Evolutionary conservation across 2,888 invertebrate species (phyloP).

Genomic region (Cantharis rustica): DNA sequence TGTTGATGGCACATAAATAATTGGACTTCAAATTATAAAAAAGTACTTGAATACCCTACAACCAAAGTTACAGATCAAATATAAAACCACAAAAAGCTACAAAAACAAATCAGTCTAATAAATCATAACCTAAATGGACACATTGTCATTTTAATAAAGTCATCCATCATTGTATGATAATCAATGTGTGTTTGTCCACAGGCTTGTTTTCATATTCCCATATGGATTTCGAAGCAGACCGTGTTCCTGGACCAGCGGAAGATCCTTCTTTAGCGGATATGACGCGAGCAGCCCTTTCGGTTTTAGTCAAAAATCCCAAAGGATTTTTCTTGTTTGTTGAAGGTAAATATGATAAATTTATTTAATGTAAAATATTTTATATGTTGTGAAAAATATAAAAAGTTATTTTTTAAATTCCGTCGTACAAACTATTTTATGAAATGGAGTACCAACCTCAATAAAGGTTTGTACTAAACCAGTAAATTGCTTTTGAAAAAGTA

Average conservation of each 20-base stretch:
- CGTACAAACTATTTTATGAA: neutral
- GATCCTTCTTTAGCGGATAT: slow-evolving; percentile 79
- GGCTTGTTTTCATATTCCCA: slow-evolving; percentile 79
- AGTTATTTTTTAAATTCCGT: neutral
- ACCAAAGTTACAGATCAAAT: neutral
- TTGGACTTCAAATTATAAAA: neutral
- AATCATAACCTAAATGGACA: slow-evolving; percentile 2
- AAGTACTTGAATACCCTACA: neutral
- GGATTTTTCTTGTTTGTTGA: slow-evolving; percentile 78
- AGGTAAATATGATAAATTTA: slow-evolving; percentile 59
- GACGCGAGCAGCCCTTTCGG: slow-evolving; percentile 73
- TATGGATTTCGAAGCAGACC: slow-evolving; percentile 78
- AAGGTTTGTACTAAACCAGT: neutral
- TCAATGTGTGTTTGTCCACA: slow-evolving; percentile 45
- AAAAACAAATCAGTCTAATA: neutral
- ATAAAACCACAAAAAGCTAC: neutral
- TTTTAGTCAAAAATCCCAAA: slow-evolving; percentile 72
- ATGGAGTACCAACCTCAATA: neutral
- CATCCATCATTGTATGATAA: slow-evolving; percentile 15
- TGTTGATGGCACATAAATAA: neutral
- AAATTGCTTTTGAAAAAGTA: neutral
- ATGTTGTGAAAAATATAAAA: neutral
- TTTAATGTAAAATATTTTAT: neutral
- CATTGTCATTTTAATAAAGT: slow-evolving; percentile 9
- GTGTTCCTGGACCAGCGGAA: slow-evolving; percentile 68